A percentile compares a stretch with the other conserved stretches of the same genome.
Conservation (phyloP, 2,888 invertebrate species). For the Lycocerus yunnanus region DNA sequence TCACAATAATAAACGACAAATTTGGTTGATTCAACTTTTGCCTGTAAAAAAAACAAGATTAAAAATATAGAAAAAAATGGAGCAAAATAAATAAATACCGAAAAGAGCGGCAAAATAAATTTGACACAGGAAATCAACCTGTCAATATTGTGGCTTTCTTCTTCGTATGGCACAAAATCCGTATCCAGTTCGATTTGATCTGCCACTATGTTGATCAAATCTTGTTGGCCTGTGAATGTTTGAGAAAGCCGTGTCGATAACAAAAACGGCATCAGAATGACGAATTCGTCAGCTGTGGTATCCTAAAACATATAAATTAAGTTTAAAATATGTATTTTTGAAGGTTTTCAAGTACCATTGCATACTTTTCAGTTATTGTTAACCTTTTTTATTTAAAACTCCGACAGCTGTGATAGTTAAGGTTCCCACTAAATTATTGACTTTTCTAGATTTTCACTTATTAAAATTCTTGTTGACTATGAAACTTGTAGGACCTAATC, state of each 20-base stretch:
- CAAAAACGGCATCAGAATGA: conserved; percentile 84
- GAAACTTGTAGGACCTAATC: no score
- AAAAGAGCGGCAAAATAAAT: conserved; percentile 85
- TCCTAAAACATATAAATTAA: conserved; percentile 60
- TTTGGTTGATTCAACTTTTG: conserved; percentile 82
- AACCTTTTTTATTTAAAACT: no score
- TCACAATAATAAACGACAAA: conserved; percentile 85
- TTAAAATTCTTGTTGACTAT: no score
- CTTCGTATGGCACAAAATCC: conserved; percentile 62
- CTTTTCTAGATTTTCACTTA: no score
- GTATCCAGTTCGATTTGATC: conserved; percentile 83
- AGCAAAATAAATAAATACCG: conserved; percentile 68
- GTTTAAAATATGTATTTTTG: no score
- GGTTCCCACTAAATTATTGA: no score
- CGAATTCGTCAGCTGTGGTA: conserved; percentile 90
- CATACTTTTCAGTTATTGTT: no score
- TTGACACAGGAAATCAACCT: conserved; percentile 84
- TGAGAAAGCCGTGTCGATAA: conserved; percentile 80
- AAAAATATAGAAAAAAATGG: neutral
- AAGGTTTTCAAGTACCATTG: neutral
- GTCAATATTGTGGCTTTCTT: conserved; percentile 73
- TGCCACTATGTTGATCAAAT: conserved; percentile 82
- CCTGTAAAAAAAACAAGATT: conserved; percentile 58
- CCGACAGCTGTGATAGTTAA: no score
- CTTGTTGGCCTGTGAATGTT: conserved; percentile 83